A percentile compares a stretch with the other conserved stretches of the same genome.
Evolutionary conservation across 1,140 invertebrate genomes (phyloP).

Genomic region (Apis laboriosa): DNA sequence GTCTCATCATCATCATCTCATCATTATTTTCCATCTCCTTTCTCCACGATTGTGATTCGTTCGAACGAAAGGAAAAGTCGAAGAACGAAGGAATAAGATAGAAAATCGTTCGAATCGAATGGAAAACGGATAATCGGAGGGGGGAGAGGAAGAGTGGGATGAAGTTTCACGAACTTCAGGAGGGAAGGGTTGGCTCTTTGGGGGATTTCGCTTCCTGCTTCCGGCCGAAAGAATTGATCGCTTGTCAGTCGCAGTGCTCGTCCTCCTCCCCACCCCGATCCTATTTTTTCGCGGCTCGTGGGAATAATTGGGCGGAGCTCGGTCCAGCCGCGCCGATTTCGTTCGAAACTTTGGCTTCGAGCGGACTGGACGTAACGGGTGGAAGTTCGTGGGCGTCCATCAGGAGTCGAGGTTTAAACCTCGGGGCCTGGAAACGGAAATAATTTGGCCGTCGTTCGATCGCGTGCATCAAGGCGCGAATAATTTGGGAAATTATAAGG

Average conservation of each 20-base stretch:
- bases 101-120: neutral
- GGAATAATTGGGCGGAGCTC: slow-evolving; percentile 22
- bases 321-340: slow-evolving; percentile 14
- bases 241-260: slow-evolving; percentile 21
- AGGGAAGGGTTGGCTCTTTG: neutral
- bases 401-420: neutral
- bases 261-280: neutral
- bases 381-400: neutral
- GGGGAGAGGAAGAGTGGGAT: neutral
- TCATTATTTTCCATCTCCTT: too few relatives aligned
- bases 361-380: neutral
- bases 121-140: too few relatives aligned
- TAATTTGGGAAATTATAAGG: slow-evolving; percentile 12
- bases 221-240: slow-evolving; percentile 24
- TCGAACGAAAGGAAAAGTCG: neutral
- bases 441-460: slow-evolving; percentile 21
- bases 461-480: slow-evolving; percentile 17
- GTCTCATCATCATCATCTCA: too few relatives aligned
- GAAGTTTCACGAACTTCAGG: neutral
- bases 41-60: too few relatives aligned
- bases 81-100: neutral
- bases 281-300: slow-evolving; percentile 12
- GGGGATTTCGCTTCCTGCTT: slow-evolving; percentile 9
- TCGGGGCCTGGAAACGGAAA: neutral
- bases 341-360: neutral